Percentiles rank a stretch among this genome's conserved stretches.
Evolutionary conservation across 2,888 invertebrate genomes (phyloP).

Genomic region (Druceiella hillmani): DNA sequence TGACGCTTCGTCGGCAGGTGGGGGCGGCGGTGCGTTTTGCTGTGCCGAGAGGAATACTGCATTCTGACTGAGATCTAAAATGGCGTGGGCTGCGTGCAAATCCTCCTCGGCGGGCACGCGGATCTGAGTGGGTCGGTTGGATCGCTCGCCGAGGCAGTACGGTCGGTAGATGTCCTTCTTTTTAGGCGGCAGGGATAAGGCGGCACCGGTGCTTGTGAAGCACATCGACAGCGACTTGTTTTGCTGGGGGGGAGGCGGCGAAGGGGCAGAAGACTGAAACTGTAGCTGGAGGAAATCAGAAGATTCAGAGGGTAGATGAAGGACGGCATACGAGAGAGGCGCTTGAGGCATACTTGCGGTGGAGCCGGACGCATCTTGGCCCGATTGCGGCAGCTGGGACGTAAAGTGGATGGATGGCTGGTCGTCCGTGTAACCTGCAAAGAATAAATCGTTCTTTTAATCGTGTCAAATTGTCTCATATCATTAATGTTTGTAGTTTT

Average conservation of each 20-base stretch:
- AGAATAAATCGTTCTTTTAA: too few relatives aligned
- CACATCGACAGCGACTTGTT: conserved; percentile 77
- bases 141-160: conserved; percentile 71
- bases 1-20: conserved; percentile 27
- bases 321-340: conserved; percentile 46
- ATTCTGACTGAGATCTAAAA: conserved; percentile 83
- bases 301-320: conserved; percentile 40
- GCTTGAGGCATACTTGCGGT: conserved; percentile 37
- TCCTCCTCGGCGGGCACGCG: conserved; percentile 73
- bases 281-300: conserved; percentile 41
- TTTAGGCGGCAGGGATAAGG: conserved; percentile 79
- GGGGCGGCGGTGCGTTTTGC: conserved; percentile 30
- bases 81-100: conserved; percentile 82
- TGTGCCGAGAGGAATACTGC: conserved; percentile 67
- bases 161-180: conserved; percentile 89
- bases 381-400: conserved; percentile 69
- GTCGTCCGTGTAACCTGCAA: conserved; percentile 72
- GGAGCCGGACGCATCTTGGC: conserved; percentile 48
- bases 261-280: conserved; percentile 41
- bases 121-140: conserved; percentile 46
- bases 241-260: conserved; percentile 47
- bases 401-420: conserved; percentile 72
- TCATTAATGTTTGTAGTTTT: too few relatives aligned
- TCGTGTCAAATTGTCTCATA: too few relatives aligned
- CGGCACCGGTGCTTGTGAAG: conserved; percentile 80